phyloP scores from a whole-genome alignment of 2,888 invertebrate genomes.

The Hoplodrina blanda region DNA sequence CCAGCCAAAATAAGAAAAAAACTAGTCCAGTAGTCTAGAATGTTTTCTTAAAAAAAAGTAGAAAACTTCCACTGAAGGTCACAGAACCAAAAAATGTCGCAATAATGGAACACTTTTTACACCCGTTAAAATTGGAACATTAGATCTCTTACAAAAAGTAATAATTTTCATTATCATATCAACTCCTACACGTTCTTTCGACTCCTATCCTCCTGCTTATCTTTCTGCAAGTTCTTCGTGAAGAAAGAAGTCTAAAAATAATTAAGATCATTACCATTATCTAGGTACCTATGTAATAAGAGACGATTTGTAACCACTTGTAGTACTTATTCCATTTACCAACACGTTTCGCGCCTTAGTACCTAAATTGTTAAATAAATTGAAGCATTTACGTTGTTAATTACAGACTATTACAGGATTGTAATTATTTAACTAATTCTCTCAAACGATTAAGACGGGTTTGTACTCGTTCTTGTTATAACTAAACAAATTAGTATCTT shows the following conservation, averaged over 20 bases:
- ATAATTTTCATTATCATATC: too few relatives aligned
- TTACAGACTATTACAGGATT: constrained; percentile 37
- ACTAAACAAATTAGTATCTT: constrained; percentile 41
- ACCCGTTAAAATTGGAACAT: too few relatives aligned
- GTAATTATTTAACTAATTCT: constrained; percentile 41
- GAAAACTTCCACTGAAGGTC: too few relatives aligned
- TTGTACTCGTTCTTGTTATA: constrained; percentile 27
- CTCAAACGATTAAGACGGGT: constrained; percentile 17
- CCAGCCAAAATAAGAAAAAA: too few relatives aligned
- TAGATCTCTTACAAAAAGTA: too few relatives aligned
- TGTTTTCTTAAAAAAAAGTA: too few relatives aligned
- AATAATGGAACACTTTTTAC: too few relatives aligned
- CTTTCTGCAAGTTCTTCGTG: neutral
- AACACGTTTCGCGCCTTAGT: constrained; percentile 9
- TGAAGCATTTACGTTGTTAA: constrained; percentile 44
- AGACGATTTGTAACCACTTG: neutral
- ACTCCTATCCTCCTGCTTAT: too few relatives aligned
- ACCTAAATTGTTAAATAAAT: constrained; percentile 30
- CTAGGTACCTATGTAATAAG: neutral
- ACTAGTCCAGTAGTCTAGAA: too few relatives aligned
- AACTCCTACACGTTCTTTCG: too few relatives aligned
- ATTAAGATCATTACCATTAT: too few relatives aligned
- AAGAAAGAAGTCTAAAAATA: neutral
- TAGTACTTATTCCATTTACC: constrained; percentile 6
- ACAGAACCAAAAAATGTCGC: too few relatives aligned